Percentiles rank a stretch among this genome's conserved stretches.
phyloP scores from a whole-genome alignment of 2,113 vertebrate species.

The Salvelinus sp. region DNA sequence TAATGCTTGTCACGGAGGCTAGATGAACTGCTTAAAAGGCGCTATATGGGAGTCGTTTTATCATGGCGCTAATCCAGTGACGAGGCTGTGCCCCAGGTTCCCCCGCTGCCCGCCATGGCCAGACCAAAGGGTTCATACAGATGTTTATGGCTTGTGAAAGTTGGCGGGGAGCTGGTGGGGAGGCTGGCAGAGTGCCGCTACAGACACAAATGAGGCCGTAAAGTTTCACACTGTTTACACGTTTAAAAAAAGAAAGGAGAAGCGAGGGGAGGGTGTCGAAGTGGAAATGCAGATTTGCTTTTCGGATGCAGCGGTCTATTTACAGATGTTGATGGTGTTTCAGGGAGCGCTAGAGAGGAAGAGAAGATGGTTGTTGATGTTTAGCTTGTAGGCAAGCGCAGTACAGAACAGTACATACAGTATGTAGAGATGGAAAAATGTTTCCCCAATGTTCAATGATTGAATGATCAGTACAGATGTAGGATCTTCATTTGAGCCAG shows the following conservation, averaged over 20 bases:
- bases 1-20: constrained; percentile 56
- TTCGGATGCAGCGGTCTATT: background rate
- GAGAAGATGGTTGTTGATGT: too few relatives aligned
- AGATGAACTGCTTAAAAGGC: constrained; percentile 61
- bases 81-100: constrained; percentile 61
- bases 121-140: constrained; percentile 77
- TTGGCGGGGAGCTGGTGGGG: constrained; percentile 69
- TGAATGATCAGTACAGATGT: too few relatives aligned
- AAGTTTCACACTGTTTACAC: constrained; percentile 68
- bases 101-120: constrained; percentile 70
- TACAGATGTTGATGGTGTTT: background rate
- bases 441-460: background rate
- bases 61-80: constrained; percentile 67
- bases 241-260: constrained; percentile 11
- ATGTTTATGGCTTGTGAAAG: constrained; percentile 79
- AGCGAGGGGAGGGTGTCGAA: constrained; percentile 40
- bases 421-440: background rate
- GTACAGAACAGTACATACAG: background rate
- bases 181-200: constrained; percentile 67
- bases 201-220: constrained; percentile 77
- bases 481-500: too few relatives aligned
- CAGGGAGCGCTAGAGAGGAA: background rate
- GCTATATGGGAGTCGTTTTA: constrained; percentile 65
- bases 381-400: too few relatives aligned
- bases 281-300: constrained; percentile 35